Evolutionary conservation across 2,797 vertebrate species (phyloP).

Genomic region (Staurois parvus): DNA sequence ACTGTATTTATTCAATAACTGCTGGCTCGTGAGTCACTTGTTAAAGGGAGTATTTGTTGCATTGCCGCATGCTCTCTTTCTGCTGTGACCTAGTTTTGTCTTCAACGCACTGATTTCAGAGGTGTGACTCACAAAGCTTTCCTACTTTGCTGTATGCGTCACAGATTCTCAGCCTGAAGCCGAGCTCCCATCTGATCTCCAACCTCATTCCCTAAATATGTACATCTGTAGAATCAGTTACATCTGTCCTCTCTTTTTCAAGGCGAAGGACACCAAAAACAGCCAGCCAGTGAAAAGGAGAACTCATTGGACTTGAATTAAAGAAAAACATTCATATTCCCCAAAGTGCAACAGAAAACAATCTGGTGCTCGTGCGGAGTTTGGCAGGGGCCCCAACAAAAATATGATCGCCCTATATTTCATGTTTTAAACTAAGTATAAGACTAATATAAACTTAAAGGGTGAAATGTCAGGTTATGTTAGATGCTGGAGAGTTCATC

Average conservation of each 20-base stretch:
- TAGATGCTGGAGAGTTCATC: too few species aligned
- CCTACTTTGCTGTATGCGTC: constrained; percentile 43
- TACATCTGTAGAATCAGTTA: constrained; percentile 26
- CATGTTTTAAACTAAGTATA: too few species aligned
- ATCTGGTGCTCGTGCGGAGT: too few species aligned
- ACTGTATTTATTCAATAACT: constrained; percentile 15
- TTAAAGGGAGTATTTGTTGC: constrained; percentile 26
- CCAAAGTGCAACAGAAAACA: too few species aligned
- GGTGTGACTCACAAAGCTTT: constrained; percentile 48
- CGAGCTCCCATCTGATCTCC: constrained; percentile 33
- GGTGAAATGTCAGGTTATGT: too few species aligned
- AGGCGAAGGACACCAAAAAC: neutral
- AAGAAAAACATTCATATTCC: too few species aligned
- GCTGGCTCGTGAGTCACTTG: constrained; percentile 14
- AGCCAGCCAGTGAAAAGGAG: neutral
- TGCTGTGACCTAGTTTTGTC: constrained; percentile 54
- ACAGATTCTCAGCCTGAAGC: constrained; percentile 33
- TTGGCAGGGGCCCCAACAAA: too few species aligned
- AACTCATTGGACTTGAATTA: neutral
- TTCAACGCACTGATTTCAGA: constrained; percentile 30
- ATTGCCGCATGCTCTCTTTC: neutral
- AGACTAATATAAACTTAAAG: too few species aligned
- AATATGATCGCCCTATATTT: too few species aligned
- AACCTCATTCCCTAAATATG: constrained; percentile 34
- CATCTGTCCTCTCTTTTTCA: neutral